A percentile compares a stretch with the other conserved stretches of the same genome.
Evolutionary conservation across 1,140 invertebrate species (phyloP).

Genomic region (Zeugodacus cucurbitae): DNA sequence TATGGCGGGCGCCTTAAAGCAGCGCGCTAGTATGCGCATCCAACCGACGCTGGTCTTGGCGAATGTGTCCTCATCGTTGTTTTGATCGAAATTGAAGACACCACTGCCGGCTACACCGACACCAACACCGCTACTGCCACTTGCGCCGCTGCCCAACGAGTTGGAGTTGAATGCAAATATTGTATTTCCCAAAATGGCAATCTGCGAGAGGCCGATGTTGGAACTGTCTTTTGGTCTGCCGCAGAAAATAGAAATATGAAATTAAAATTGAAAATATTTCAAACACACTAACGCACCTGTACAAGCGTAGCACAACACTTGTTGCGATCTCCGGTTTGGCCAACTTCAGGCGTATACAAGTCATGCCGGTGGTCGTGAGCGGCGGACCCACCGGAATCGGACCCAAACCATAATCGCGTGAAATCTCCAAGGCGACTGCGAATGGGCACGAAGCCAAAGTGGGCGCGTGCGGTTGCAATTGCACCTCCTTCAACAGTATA

Average conservation of each 20-base stretch:
- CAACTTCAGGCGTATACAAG: conserved; percentile 84
- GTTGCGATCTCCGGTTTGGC: conserved; percentile 84
- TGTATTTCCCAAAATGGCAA: conserved; percentile 84
- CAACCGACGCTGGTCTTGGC: conserved; percentile 64
- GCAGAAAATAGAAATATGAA: conserved; percentile 64
- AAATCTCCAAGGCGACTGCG: conserved; percentile 85
- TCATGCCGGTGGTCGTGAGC: conserved; percentile 84
- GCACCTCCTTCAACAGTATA: conserved; percentile 88
- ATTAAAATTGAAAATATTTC: neutral
- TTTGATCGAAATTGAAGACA: conserved; percentile 37
- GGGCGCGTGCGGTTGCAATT: conserved; percentile 87
- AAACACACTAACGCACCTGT: conserved; percentile 53
- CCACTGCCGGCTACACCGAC: neutral
- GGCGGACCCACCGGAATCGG: conserved; percentile 72
- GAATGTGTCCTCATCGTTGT: conserved; percentile 60
- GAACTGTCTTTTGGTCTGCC: conserved; percentile 88
- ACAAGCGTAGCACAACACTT: conserved; percentile 70
- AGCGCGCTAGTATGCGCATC: conserved; percentile 61
- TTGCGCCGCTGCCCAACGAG: neutral
- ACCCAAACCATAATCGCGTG: conserved; percentile 70
- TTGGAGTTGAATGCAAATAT: conserved; percentile 66
- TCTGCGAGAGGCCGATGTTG: conserved; percentile 88
- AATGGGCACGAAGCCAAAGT: conserved; percentile 89
- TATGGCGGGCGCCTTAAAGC: conserved; percentile 59
- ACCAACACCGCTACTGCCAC: conserved; percentile 7